These are phyloP conservation scores for Sus scrofa DNA, from an alignment of 2,113 vertebrate genomes.

Conservation along the genomic window DNA sequence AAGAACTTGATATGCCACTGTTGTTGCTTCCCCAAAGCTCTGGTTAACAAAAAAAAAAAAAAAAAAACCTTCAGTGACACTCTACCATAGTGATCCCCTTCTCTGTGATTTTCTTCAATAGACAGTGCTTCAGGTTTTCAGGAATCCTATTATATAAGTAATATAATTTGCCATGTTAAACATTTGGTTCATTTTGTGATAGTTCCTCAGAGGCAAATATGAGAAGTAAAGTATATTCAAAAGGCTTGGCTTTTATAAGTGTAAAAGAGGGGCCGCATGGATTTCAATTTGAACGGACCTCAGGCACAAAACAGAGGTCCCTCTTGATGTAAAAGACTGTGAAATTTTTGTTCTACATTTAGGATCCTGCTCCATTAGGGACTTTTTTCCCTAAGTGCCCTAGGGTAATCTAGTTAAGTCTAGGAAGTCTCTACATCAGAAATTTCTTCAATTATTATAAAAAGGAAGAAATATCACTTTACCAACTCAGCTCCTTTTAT, in stretches of 20 bases:
- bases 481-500: background rate
- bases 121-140: slow-evolving; percentile 45
- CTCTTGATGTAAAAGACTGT: slow-evolving; percentile 76
- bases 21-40: background rate
- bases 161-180: slow-evolving; percentile 79
- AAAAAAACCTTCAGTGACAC: slow-evolving; percentile 6
- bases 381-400: slow-evolving; percentile 62
- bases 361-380: slow-evolving; percentile 69
- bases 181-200: slow-evolving; percentile 70
- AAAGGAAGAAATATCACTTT: slow-evolving; percentile 42
- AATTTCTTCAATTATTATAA: slow-evolving; percentile 49
- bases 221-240: slow-evolving; percentile 66
- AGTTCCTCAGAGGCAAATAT: slow-evolving; percentile 76
- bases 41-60: background rate
- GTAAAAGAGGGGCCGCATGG: slow-evolving; percentile 56
- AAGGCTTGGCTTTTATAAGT: slow-evolving; percentile 74
- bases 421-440: slow-evolving; percentile 48
- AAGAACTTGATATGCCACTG: background rate
- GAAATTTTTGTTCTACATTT: slow-evolving; percentile 80
- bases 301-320: slow-evolving; percentile 77
- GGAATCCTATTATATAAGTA: slow-evolving; percentile 72
- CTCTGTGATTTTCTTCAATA: slow-evolving; percentile 50
- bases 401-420: slow-evolving; percentile 71
- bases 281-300: slow-evolving; percentile 80
- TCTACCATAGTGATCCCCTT: background rate